Evolutionary conservation across 2,888 invertebrate species (phyloP).

Genomic region (Incurvaria masculella): DNA sequence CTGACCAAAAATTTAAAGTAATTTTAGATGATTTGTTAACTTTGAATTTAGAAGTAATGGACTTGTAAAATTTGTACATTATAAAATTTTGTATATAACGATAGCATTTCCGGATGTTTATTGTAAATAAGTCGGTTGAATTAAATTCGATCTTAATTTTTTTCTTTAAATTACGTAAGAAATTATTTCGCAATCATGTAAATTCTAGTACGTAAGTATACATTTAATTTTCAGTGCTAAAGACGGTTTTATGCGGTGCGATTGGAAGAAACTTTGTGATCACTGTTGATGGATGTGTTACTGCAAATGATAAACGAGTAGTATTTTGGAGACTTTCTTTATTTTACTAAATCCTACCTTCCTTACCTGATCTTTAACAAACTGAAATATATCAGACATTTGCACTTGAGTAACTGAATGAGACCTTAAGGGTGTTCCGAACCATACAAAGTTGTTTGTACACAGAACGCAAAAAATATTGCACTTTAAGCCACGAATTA

Average conservation of each 20-base stretch:
- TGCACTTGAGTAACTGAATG: too few species aligned
- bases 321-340: constrained; percentile 36
- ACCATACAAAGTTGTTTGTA: too few species aligned
- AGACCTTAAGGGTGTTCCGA: too few species aligned
- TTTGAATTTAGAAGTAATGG: neutral
- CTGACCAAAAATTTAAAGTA: constrained; percentile 16
- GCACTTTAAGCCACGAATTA: too few species aligned
- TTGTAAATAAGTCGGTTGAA: constrained; percentile 31
- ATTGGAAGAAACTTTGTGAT: constrained; percentile 46
- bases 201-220: neutral
- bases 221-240: neutral
- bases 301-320: constrained; percentile 49
- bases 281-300: constrained; percentile 54
- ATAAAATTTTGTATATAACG: constrained; percentile 36
- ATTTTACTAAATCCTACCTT: too few species aligned
- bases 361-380: too few species aligned
- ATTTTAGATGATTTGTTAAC: constrained; percentile 4
- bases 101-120: constrained; percentile 48
- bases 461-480: too few species aligned
- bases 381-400: too few species aligned
- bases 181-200: neutral
- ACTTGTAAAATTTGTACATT: constrained; percentile 20
- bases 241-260: constrained; percentile 32
- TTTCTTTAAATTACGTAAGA: too few species aligned
- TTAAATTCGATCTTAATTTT: neutral